phyloP scores from a whole-genome alignment of 2,113 vertebrate species.

The Mormyrus lacerda region DNA sequence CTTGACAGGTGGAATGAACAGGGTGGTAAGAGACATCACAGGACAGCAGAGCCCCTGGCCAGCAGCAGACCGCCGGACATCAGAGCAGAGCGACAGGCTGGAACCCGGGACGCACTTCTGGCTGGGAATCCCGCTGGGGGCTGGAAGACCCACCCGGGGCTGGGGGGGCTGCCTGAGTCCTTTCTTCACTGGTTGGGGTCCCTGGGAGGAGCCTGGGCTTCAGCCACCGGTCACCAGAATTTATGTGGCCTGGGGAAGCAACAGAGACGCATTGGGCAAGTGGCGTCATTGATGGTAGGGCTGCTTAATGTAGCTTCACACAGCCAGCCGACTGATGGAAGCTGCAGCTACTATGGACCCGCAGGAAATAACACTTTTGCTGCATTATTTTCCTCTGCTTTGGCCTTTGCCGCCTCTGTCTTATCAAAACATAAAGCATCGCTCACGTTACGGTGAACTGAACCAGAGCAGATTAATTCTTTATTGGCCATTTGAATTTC shows the following conservation, averaged over 20 bases:
- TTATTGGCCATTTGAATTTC: too few relatives aligned
- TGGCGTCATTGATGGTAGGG: neutral
- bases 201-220: constrained; percentile 63
- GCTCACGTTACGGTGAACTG: neutral
- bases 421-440: neutral
- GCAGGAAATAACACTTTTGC: neutral
- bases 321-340: neutral
- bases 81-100: neutral
- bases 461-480: neutral
- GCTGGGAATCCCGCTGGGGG: constrained; percentile 70
- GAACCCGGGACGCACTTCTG: constrained; percentile 58
- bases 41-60: neutral
- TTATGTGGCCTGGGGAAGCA: constrained; percentile 72
- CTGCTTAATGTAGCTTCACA: neutral
- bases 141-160: constrained; percentile 56
- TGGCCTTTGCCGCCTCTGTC: neutral
- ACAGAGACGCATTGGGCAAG: neutral
- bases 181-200: constrained; percentile 60
- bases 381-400: neutral
- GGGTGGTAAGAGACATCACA: neutral
- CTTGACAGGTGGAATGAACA: neutral
- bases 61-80: neutral
- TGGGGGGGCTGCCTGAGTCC: constrained; percentile 60
- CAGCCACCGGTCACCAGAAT: constrained; percentile 56
- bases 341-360: neutral